A percentile compares a stretch with the other conserved stretches of the same genome.
These are phyloP conservation scores for Okamejei kenojei DNA, from an alignment of 2,797 vertebrate species.

Conservation along the genomic window DNA sequence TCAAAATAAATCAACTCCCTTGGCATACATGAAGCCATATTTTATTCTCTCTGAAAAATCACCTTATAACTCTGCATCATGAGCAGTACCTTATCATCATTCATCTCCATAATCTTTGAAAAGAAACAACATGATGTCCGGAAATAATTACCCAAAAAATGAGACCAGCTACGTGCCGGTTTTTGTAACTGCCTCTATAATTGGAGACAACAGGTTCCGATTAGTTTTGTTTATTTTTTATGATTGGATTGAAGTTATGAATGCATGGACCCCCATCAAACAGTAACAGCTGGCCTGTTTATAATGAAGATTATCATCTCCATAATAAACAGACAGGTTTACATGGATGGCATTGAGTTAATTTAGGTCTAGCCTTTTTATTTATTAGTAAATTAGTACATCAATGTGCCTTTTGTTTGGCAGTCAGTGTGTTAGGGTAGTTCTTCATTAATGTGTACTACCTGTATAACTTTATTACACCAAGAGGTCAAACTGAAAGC, in stretches of 20 bases:
- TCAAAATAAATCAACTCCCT: background rate
- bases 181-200: background rate
- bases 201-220: background rate
- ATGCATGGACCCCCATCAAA: background rate
- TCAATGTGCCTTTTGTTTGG: background rate
- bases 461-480: background rate
- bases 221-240: background rate
- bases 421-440: background rate
- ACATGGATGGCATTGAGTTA: slow-evolving; percentile 15
- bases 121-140: background rate
- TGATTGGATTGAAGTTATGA: background rate
- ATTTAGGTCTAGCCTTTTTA: background rate
- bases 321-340: background rate
- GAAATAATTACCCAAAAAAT: background rate
- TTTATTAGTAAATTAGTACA: background rate
- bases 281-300: background rate
- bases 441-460: background rate
- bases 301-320: background rate
- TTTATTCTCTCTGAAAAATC: background rate
- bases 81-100: background rate
- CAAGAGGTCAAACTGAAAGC: background rate
- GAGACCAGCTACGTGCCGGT: background rate
- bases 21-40: background rate
- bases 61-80: background rate
- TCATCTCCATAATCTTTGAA: slow-evolving; percentile 16